phyloP scores from a whole-genome alignment of 37 sponge, comb jelly and placozoan genomes.

The Tethya wilhelma region DNA sequence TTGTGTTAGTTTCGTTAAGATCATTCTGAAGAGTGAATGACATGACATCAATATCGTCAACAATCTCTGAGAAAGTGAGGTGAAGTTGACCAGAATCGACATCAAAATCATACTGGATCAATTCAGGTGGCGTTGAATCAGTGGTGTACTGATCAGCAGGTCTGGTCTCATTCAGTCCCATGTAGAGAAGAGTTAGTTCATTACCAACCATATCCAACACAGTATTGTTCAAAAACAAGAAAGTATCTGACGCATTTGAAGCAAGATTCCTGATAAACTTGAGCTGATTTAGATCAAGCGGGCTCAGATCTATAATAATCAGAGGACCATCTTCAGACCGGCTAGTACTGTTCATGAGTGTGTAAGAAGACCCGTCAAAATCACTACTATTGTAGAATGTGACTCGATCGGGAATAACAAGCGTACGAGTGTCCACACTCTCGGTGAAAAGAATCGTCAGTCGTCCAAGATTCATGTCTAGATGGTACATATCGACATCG shows the following conservation, averaged over 20 bases:
- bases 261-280: conserved; percentile 81
- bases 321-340: conserved; percentile 63
- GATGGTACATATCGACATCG: conserved; percentile 54
- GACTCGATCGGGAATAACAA: conserved; percentile 47
- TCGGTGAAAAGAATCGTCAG: conserved; percentile 77
- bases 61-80: conserved; percentile 89
- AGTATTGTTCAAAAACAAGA: conserved; percentile 68
- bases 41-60: conserved; percentile 50
- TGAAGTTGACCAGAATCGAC: conserved; percentile 66
- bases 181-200: conserved; percentile 62
- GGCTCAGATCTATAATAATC: conserved; percentile 54
- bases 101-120: conserved; percentile 76
- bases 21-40: conserved; percentile 54
- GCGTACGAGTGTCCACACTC: conserved; percentile 72
- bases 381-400: conserved; percentile 71
- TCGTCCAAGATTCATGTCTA: conserved; percentile 68
- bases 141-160: conserved; percentile 54
- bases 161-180: conserved; percentile 61
- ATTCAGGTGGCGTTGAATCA: conserved; percentile 59
- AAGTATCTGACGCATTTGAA: conserved; percentile 37
- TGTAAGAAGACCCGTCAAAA: conserved; percentile 54
- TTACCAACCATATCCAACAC: conserved; percentile 88
- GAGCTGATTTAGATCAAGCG: conserved; percentile 74
- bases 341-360: conserved; percentile 60
- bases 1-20: conserved; percentile 36